These are phyloP conservation scores for Poeciliopsis paucimaculata DNA, from an alignment of 2,797 vertebrate genomes.

Conservation along the genomic window DNA sequence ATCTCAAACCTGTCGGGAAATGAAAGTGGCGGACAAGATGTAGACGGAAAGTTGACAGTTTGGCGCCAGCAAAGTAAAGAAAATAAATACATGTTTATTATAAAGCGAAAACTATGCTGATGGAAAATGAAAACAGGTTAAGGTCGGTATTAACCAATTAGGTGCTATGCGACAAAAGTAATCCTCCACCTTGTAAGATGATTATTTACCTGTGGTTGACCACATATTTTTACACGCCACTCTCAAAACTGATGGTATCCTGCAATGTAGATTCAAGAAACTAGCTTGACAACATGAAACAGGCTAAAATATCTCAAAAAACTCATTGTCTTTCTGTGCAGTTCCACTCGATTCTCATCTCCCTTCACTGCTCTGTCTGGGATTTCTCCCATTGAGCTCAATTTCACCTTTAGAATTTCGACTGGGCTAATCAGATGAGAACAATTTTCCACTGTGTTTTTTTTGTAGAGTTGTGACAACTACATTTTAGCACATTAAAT, in stretches of 20 bases:
- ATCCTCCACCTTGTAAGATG: neutral
- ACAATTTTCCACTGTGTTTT: too few relatives aligned
- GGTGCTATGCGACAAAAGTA: neutral
- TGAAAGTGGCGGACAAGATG: slow-evolving; percentile 26
- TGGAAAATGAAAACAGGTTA: neutral
- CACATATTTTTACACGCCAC: neutral
- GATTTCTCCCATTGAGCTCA: too few relatives aligned
- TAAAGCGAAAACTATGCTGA: neutral
- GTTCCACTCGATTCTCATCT: too few relatives aligned
- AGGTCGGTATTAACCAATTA: neutral
- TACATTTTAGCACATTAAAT: too few relatives aligned
- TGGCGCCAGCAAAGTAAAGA: slow-evolving; percentile 4
- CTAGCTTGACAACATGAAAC: neutral
- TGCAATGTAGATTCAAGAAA: neutral
- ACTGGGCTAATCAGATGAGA: too few relatives aligned
- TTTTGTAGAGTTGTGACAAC: too few relatives aligned
- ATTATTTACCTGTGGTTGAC: neutral
- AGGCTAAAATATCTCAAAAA: neutral
- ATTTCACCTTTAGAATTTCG: too few relatives aligned
- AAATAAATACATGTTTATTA: slow-evolving; percentile 9
- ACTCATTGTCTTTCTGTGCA: neutral
- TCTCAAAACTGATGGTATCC: neutral
- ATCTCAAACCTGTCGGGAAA: slow-evolving; percentile 36
- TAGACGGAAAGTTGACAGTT: neutral
- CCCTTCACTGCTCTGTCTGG: too few relatives aligned